Evolutionary conservation across 2,797 vertebrate genomes (phyloP), one percentile per base, ranked within the genome.

Genomic region (Tadarida brasiliensis): DNA sequence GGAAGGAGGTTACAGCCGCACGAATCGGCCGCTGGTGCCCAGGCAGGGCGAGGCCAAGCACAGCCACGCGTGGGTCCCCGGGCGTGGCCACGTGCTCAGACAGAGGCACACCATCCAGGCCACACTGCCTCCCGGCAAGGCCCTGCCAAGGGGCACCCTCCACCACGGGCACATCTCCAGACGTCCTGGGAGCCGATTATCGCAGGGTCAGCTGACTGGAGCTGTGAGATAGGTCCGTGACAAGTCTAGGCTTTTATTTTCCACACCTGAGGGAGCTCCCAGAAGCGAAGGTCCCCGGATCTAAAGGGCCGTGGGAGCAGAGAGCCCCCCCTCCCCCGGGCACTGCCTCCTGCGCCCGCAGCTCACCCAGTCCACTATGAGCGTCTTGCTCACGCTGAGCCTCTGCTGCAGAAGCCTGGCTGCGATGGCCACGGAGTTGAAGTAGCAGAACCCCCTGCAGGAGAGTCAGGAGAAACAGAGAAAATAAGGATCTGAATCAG

Each of bases 391-490:
- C 98, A 99, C 99, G 0, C 98, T 99, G 95, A 99, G 98, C 87
- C 99, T 99, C 97, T 99, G 99, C 98, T 99, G 99, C 61, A 99
- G 99, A 39, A 99, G 99, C 95, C 99, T 99, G 96, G 99, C 99
- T n/a, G 99, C 99, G 0, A 99, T 99, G 39, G 99, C 99, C 71
- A 99, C 99, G 0, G 99, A 99, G 96, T 99, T 99, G 97, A 99
- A 99, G 98, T 99, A 99, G 98, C 99, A 99, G 98, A 99, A 99
- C 3, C 99, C 99, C 99, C 99, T 99, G 98, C 44, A 98, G 89
- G 70, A 86, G 96, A 78, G 7, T 65, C 17, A 57, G 7, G 39
- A n/a, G 49, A 39, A 15, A 63, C 0, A 59, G 56, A 35, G 28
- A 65, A 59, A 22, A 76, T 1, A 4, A 11, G 20, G 57, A 35